A percentile compares a stretch with the other conserved stretches of the same genome.
These are phyloP conservation scores for Lindbergichthys nudifrons DNA, from an alignment of 2,797 vertebrate genomes.

Conservation along the genomic window DNA sequence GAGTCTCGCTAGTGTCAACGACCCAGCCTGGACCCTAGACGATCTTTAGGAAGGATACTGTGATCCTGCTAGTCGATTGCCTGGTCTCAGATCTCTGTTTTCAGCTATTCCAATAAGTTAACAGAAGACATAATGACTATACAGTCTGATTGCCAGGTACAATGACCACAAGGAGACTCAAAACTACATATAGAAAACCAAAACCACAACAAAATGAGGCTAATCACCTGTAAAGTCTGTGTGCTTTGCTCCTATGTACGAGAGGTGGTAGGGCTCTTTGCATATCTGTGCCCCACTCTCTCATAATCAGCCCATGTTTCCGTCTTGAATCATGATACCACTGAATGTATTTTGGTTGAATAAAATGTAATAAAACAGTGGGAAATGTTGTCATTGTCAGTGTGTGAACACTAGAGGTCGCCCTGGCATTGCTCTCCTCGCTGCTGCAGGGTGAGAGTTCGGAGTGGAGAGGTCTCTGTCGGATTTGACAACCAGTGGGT, in stretches of 20 bases:
- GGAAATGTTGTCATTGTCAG: not conserved
- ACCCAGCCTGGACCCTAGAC: not conserved
- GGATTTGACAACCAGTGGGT: constrained; percentile 57
- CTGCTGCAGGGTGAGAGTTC: constrained; percentile 60
- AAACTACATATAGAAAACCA: no score
- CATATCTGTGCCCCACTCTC: no score
- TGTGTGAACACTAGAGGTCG: constrained; percentile 51
- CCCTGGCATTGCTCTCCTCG: not conserved
- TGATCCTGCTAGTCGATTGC: not conserved
- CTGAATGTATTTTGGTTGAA: not conserved
- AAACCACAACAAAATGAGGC: no score
- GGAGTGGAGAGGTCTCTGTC: constrained; percentile 65
- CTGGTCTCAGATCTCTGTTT: not conserved
- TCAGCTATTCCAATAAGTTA: not conserved
- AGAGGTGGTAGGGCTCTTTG: no score
- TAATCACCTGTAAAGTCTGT: no score
- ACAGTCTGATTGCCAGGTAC: not conserved
- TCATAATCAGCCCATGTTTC: not conserved
- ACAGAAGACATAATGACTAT: not conserved
- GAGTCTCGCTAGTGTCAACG: not conserved
- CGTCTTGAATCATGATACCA: not conserved
- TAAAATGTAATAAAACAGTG: not conserved
- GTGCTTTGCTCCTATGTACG: no score
- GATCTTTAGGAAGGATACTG: not conserved
- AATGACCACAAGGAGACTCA: no score